Percentiles rank a stretch among this genome's conserved stretches.
Conservation (phyloP, 2,797 vertebrate genomes). For the Rhinoraja longicauda region DNA sequence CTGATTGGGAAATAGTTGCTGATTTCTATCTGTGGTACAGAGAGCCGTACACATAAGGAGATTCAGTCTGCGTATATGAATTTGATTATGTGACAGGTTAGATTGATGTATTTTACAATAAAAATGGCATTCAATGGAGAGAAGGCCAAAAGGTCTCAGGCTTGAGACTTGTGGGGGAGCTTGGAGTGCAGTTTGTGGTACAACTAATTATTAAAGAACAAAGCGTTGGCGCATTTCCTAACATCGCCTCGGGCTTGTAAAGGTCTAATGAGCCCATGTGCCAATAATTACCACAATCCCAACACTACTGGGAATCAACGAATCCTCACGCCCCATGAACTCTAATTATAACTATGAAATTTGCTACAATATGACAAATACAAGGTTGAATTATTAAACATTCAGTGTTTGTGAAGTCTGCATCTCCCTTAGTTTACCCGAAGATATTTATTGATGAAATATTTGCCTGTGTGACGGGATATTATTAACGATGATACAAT, state of each 20-base stretch:
- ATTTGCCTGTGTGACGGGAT: not conserved
- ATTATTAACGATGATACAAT: not conserved
- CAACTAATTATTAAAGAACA: not conserved
- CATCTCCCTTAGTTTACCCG: not conserved
- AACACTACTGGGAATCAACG: not conserved
- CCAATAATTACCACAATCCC: not conserved
- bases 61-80: not conserved
- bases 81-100: not conserved
- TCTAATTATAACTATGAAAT: not conserved
- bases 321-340: not conserved
- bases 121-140: not conserved
- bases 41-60: not conserved
- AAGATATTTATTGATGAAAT: not conserved
- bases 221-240: not conserved
- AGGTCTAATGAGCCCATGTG: constrained; percentile 17
- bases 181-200: not conserved
- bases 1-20: not conserved
- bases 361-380: not conserved
- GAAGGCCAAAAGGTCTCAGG: not conserved
- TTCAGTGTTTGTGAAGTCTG: not conserved
- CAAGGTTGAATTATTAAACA: not conserved
- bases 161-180: not conserved
- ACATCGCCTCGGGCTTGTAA: not conserved
- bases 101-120: not conserved
- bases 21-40: not conserved